phyloP scores from a whole-genome alignment of 2,888 invertebrate species.

The Allacma fusca region DNA sequence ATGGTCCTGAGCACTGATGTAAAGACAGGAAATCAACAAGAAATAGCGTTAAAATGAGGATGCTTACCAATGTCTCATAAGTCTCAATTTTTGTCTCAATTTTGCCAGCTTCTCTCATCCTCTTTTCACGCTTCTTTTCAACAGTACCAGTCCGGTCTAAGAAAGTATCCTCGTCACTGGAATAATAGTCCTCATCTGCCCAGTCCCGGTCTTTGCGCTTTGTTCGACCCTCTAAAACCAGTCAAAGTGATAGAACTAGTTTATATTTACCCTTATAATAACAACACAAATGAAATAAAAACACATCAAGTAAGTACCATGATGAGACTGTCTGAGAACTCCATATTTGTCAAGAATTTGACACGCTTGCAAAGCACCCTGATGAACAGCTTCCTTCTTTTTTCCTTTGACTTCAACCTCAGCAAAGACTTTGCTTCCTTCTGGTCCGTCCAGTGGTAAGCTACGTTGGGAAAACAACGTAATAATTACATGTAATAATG shows the following conservation, averaged over 20 bases:
- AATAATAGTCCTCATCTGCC: conserved; percentile 89
- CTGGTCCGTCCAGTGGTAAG: conserved; percentile 76
- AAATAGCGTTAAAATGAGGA: too few species aligned
- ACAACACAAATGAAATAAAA: too few species aligned
- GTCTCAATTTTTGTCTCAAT: conserved; percentile 70
- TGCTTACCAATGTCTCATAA: conserved; percentile 66
- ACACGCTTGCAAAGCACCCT: conserved; percentile 95
- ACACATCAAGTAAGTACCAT: conserved; percentile 70
- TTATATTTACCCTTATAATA: too few species aligned
- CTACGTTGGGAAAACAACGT: too few species aligned
- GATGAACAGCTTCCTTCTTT: conserved; percentile 91
- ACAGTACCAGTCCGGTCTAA: conserved; percentile 93
- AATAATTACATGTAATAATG: too few species aligned
- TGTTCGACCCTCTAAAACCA: conserved; percentile 72
- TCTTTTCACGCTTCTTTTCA: conserved; percentile 81
- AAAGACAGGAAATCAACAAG: too few species aligned
- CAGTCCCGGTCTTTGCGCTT: conserved; percentile 80
- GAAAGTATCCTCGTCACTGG: conserved; percentile 95
- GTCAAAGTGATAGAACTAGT: too few species aligned
- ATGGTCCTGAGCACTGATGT: not conserved
- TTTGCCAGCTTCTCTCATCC: conserved; percentile 73
- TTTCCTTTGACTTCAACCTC: conserved; percentile 89
- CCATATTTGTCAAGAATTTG: conserved; percentile 87
- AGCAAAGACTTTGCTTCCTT: conserved; percentile 78
- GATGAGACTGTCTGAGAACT: conserved; percentile 82